phyloP scores from a whole-genome alignment of 2,113 vertebrate species.

The Heptranchias perlo region DNA sequence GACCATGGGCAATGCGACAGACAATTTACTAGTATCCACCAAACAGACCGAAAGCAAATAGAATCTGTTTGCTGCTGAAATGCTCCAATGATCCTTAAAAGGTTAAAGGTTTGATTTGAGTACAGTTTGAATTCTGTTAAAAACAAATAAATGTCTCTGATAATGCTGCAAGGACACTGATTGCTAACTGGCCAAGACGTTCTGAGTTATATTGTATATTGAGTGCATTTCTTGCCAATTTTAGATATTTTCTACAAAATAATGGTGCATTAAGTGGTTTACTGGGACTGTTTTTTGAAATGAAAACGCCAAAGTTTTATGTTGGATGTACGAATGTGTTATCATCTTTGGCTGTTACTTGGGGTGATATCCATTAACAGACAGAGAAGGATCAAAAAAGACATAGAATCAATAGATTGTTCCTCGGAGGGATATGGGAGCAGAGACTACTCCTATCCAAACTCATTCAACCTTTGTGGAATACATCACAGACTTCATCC shows the following conservation, averaged over 20 bases:
- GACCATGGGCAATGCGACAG: background rate
- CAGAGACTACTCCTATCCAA: background rate
- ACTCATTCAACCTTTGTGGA: background rate
- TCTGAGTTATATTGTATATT: background rate
- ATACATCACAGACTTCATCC: background rate
- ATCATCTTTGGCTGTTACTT: background rate
- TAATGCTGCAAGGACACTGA: background rate
- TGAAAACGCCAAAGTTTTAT: background rate
- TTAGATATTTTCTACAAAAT: background rate
- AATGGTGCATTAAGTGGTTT: background rate
- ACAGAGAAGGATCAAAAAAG: background rate
- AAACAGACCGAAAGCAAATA: background rate
- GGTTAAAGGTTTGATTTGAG: background rate
- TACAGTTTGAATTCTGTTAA: background rate
- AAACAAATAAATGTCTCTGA: background rate
- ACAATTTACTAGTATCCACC: background rate
- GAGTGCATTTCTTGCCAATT: background rate
- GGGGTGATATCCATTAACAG: background rate
- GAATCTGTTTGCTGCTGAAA: background rate
- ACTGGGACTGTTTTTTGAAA: background rate
- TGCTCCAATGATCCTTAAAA: background rate
- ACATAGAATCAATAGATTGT: background rate
- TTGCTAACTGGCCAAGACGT: background rate
- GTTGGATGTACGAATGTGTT: background rate
- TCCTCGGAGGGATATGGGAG: background rate